These are phyloP conservation scores for Tachysurus vachellii DNA, from an alignment of 2,113 vertebrate genomes.

Conservation along the genomic window DNA sequence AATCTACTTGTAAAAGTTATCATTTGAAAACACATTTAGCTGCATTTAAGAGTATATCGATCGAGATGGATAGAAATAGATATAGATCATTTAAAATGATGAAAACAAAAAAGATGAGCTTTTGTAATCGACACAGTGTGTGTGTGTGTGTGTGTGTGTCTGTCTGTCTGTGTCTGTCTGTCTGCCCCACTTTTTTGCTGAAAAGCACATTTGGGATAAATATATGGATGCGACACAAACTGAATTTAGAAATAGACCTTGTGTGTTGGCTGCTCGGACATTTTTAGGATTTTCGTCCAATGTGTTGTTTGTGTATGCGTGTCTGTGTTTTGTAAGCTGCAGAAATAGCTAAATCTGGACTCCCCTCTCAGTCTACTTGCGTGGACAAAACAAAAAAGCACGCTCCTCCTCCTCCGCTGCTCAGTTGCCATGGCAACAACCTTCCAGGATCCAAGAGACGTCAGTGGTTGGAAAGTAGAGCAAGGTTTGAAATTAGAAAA, in stretches of 20 bases:
- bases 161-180: too few relatives aligned
- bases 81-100: background rate
- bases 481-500: constrained; percentile 61
- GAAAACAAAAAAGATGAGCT: background rate
- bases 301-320: constrained; percentile 24
- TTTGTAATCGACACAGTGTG: background rate
- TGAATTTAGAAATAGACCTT: background rate
- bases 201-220: constrained; percentile 3
- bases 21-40: too few relatives aligned
- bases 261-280: background rate
- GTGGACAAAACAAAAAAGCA: constrained; percentile 56
- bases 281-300: constrained; percentile 3
- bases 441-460: constrained; percentile 57
- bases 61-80: background rate
- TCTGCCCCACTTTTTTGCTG: background rate
- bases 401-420: constrained; percentile 43
- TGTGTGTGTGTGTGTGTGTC: too few relatives aligned
- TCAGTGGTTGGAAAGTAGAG: constrained; percentile 60
- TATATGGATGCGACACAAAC: background rate
- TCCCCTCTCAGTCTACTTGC: constrained; percentile 42
- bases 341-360: constrained; percentile 44
- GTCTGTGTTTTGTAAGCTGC: constrained; percentile 37
- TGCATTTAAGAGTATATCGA: background rate
- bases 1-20: too few relatives aligned
- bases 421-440: constrained; percentile 61